Base-by-base conservation (phyloP, 35 echinoderm and acorn worm species). In the Stichopus chloronotus region DNA sequence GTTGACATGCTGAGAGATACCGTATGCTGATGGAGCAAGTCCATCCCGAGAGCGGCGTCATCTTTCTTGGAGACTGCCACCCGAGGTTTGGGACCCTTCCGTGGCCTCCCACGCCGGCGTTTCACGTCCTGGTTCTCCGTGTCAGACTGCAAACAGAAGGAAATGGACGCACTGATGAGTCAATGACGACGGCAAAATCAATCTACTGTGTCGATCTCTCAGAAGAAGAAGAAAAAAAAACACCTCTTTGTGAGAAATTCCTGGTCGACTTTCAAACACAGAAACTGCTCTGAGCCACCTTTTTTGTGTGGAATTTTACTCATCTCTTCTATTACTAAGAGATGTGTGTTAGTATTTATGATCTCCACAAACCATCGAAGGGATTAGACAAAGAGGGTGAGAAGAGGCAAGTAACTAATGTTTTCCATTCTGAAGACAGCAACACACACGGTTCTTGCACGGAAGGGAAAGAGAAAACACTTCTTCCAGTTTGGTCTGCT, bases 1-100 rank as follows among this genome's bases (percentile, higher is more conserved):
- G 96, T 95, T 4, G 96, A 95, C 87, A 94, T 92, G 53, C 92
- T 99, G 57, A 99, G 56, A 52, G 95, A 96, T 9, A 99, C 90
- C 0, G 97, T 99, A 53, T 99, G 97, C 25, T 96, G 90, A 76
- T 99, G 97, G 12, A 99, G 84, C 0, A 96, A 92, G 68, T 99
- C 97, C 87, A 99, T 87, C 6, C 95, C 97, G 10, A 96, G 60
- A 10, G 92, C 87, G 4, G 97, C 93, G 13, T 87, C 89, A 53
- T 95, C 81, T 83, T 95, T 96, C 61, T 92, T 95, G 14, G 90
- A 86, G 53, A 57, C 23, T 4, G 78, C 25, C 7, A 23, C 30
- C 30, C 72, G 20, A 19, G 55, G 72, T 10, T 68, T 83, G 17
- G 63, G 55, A n/a, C 53, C 77, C 59, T 95, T 94, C 7, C 87